Base-by-base conservation (phyloP, 2,797 vertebrate species). In the Cyprinella venusta region DNA sequence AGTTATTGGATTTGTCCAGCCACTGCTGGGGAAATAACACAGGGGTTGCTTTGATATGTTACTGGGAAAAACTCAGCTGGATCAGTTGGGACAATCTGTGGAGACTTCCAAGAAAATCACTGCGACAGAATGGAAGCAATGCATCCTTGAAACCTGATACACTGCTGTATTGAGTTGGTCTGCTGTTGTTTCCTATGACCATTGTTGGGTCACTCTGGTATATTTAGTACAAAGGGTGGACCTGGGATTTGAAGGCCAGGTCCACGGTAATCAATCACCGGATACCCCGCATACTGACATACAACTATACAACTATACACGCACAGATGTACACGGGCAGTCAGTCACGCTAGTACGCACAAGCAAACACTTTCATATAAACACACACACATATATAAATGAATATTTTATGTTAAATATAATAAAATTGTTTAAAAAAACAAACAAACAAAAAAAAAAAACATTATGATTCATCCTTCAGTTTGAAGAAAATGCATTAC, bases 211-310 rank as follows among this genome's bases (percentile, higher is more conserved):
- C 16, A 56, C 38, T 63, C 77, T 83, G 88, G 91, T 94, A 95
- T 93, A 93, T 94, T 94, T 94, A 94, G 81, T 40, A 84, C 68
- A 83, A 54, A 80, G 13, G 19, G 38, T 59, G 8, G 52, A 84
- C 69, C 79, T 80, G 79, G 87, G 91, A 90, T 90, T 89, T 86
- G 90, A 90, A 93, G 92, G 92, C 94, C 92, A 92, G 87, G 88
- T 92, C 90, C 90, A 79, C 64, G 79, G 92, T 92, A 90, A 94
- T 94, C 93, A 93, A 94, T 94, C 93, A 93, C 87, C 81, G 48
- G 42, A 88, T 85, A 85, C 88, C 85, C 85, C 87, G 85, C 82
- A 75, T 86, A 88, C 82, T 90, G 91, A 92, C 59, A 74, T 9
- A 64, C 69, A 48, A 40, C 45, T 64, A 63, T 30, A 72, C 45